Evolutionary conservation across 2,888 invertebrate species (phyloP).

Genomic region (Axea sp.): DNA sequence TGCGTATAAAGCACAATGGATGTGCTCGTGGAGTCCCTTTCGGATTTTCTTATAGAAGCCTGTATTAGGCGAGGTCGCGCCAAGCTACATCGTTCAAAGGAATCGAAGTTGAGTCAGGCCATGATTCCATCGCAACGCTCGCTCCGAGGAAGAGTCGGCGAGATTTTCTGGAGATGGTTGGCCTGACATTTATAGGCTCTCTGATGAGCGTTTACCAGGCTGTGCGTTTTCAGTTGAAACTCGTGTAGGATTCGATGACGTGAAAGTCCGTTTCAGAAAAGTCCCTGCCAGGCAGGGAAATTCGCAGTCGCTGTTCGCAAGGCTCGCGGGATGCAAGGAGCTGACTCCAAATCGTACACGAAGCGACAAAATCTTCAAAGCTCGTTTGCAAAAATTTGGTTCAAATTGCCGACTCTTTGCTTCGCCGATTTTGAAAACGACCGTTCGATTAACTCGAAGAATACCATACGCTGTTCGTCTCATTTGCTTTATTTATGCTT

Average conservation of each 20-base stretch:
- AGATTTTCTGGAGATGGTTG: constrained; percentile 11
- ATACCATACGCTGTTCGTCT: too few species aligned
- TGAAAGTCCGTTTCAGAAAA: constrained; percentile 35
- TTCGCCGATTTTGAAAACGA: too few species aligned
- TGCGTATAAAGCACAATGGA: constrained; percentile 7
- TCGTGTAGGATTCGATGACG: constrained; percentile 5
- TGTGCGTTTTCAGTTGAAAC: constrained; percentile 20
- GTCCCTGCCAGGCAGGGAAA: constrained; percentile 21
- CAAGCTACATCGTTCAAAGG: constrained; percentile 28
- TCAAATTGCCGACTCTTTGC: too few species aligned
- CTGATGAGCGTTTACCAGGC: constrained; percentile 18
- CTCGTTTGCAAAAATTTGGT: too few species aligned
- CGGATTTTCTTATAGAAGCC: constrained; percentile 42
- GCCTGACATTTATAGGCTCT: constrained; percentile 25
- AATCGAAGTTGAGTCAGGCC: constrained; percentile 45
- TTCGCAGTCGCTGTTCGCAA: neutral
- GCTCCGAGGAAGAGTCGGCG: constrained; percentile 6
- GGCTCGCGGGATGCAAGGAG: neutral
- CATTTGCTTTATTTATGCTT: too few species aligned
- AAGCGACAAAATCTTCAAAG: too few species aligned
- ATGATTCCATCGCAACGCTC: constrained; percentile 7
- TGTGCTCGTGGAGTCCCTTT: constrained; percentile 16
- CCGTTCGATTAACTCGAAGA: too few species aligned
- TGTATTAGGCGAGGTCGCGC: constrained; percentile 46
- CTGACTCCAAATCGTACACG: neutral